Conservation (phyloP, 2,888 invertebrate genomes). For the Trachelus tabidus region DNA sequence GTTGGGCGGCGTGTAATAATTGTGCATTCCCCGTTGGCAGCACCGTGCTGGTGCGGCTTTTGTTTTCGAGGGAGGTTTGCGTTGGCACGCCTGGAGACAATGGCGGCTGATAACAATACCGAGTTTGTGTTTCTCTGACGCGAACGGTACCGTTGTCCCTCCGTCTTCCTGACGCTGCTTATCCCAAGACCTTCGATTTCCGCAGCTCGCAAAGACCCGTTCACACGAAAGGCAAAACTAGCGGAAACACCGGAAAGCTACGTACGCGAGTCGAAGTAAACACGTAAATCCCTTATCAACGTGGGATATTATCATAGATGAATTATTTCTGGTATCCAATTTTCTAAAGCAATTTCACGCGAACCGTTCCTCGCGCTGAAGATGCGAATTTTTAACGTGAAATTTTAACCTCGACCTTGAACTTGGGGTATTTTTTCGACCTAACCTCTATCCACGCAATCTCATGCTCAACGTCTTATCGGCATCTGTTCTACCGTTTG, state of each 20-base stretch:
- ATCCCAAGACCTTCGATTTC: neutral
- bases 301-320: too few relatives aligned
- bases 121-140: slow-evolving; percentile 19
- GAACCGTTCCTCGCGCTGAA: too few relatives aligned
- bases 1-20: slow-evolving; percentile 34
- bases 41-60: slow-evolving; percentile 35
- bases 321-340: neutral
- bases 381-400: too few relatives aligned
- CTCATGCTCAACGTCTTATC: slow-evolving; percentile 35
- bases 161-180: neutral
- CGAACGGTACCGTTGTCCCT: neutral
- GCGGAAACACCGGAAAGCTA: neutral
- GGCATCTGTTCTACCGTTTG: slow-evolving; percentile 28
- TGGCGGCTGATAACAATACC: slow-evolving; percentile 30
- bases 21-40: slow-evolving; percentile 46
- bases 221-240: too few relatives aligned
- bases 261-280: rapidly evolving
- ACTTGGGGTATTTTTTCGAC: neutral
- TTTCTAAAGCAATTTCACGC: too few relatives aligned
- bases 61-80: slow-evolving; percentile 40
- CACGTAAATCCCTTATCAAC: neutral
- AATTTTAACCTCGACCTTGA: neutral
- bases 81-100: slow-evolving; percentile 35
- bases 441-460: neutral
- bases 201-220: neutral